Percentiles rank a stretch among this genome's conserved stretches.
These are phyloP conservation scores for Eurystomus gularis DNA, from an alignment of 2,113 vertebrate species.

Conservation along the genomic window DNA sequence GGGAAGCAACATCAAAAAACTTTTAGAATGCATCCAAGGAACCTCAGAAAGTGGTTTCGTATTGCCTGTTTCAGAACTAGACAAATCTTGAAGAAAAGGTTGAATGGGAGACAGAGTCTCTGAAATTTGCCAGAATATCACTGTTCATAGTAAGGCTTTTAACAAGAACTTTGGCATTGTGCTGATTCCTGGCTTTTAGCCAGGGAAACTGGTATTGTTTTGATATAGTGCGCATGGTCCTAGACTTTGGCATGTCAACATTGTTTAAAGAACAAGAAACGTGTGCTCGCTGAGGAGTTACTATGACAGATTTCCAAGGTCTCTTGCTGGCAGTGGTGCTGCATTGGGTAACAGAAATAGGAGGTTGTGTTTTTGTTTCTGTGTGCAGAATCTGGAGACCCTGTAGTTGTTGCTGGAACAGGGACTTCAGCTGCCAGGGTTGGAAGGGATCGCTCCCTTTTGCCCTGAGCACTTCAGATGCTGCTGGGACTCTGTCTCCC, in stretches of 20 bases:
- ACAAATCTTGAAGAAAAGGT: not conserved
- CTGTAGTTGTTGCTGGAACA: not conserved
- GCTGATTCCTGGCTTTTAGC: slow-evolving; percentile 31
- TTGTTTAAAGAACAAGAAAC: slow-evolving; percentile 48
- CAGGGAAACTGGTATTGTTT: slow-evolving; percentile 63
- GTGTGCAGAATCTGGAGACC: not conserved
- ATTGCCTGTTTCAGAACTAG: not conserved
- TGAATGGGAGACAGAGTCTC: not conserved
- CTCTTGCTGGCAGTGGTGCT: not conserved
- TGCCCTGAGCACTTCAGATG: not conserved
- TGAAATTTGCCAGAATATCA: not conserved
- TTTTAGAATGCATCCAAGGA: not conserved
- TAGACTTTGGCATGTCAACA: slow-evolving; percentile 59
- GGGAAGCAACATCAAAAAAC: not conserved
- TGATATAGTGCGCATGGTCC: slow-evolving; percentile 58
- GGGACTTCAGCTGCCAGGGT: not conserved
- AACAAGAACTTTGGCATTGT: not conserved
- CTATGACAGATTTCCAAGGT: slow-evolving; percentile 44
- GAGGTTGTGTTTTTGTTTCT: slow-evolving; percentile 45
- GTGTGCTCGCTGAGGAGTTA: not conserved
- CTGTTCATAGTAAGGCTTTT: not conserved
- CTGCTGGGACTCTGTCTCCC: not conserved
- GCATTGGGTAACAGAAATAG: not conserved
- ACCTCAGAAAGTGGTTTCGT: not conserved
- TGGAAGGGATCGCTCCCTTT: not conserved